A percentile compares a stretch with the other conserved stretches of the same genome.
These are phyloP conservation scores for Scomberomorus guttatus DNA, from an alignment of 2,797 vertebrate genomes.

Conservation along the genomic window DNA sequence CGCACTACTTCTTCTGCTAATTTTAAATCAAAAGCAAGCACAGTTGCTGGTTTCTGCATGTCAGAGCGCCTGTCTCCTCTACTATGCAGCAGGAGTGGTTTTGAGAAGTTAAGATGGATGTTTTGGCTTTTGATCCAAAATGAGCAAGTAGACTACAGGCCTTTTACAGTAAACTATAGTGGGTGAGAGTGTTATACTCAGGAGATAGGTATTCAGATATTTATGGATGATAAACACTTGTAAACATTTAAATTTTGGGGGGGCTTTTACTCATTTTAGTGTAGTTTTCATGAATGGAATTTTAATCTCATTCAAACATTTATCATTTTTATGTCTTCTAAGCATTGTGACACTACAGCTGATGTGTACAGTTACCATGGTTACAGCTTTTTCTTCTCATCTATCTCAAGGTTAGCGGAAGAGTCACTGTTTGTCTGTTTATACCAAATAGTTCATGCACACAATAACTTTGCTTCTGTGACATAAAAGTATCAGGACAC, in stretches of 20 bases:
- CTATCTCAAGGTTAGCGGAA: neutral
- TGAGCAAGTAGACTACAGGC: neutral
- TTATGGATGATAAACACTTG: neutral
- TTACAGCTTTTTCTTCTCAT: neutral
- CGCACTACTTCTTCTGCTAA: neutral
- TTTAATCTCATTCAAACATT: too few species aligned
- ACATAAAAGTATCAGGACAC: too few species aligned
- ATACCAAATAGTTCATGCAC: neutral
- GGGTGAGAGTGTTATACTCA: neutral
- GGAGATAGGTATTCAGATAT: too few species aligned
- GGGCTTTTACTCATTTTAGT: neutral
- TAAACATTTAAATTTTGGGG: neutral
- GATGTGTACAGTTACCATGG: neutral
- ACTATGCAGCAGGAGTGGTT: too few species aligned
- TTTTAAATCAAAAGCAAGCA: slow-evolving; percentile 6
- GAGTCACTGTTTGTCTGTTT: neutral
- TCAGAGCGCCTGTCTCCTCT: neutral
- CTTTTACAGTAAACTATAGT: neutral
- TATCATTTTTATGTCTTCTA: neutral
- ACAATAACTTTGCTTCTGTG: neutral
- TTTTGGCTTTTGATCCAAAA: neutral
- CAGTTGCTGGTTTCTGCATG: neutral
- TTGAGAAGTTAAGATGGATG: neutral
- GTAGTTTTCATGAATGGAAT: neutral
- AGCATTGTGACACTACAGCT: neutral